Conservation (phyloP, 2,113 vertebrate species). For the Mastomys coucha region DNA sequence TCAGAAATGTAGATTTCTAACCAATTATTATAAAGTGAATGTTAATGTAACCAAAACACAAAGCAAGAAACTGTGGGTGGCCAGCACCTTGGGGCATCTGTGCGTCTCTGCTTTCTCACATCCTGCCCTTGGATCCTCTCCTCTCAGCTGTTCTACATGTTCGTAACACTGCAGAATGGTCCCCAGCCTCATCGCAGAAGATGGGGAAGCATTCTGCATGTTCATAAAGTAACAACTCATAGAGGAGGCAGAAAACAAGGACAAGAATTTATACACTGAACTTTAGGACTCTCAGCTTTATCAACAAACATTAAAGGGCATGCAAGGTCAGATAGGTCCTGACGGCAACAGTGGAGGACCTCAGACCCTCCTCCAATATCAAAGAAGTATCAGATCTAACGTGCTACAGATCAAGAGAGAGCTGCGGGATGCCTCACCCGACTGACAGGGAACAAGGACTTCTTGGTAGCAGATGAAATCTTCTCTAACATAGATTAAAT, state of each 20-base stretch:
- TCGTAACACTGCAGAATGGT: too few species aligned
- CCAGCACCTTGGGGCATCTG: not conserved
- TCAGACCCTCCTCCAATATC: not conserved
- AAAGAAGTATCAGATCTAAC: not conserved
- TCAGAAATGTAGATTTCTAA: not conserved
- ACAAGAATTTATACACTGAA: not conserved
- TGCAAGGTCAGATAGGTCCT: too few species aligned
- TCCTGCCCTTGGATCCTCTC: not conserved
- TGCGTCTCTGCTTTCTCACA: not conserved
- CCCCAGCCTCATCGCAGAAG: not conserved
- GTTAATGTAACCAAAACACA: conserved; percentile 7
- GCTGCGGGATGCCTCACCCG: not conserved
- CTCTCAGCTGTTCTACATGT: not conserved
- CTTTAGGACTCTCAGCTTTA: not conserved
- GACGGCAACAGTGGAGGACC: not conserved
- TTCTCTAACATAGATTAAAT: not conserved
- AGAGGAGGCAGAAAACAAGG: not conserved
- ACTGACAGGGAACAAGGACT: not conserved
- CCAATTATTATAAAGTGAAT: conserved; percentile 23
- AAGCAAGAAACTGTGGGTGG: not conserved
- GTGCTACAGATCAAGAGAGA: not conserved
- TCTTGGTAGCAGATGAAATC: not conserved
- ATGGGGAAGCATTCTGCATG: not conserved
- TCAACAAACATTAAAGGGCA: not conserved
- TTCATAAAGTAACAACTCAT: not conserved